phyloP scores from a whole-genome alignment of 2,797 vertebrate species.

The Anas georgica region DNA sequence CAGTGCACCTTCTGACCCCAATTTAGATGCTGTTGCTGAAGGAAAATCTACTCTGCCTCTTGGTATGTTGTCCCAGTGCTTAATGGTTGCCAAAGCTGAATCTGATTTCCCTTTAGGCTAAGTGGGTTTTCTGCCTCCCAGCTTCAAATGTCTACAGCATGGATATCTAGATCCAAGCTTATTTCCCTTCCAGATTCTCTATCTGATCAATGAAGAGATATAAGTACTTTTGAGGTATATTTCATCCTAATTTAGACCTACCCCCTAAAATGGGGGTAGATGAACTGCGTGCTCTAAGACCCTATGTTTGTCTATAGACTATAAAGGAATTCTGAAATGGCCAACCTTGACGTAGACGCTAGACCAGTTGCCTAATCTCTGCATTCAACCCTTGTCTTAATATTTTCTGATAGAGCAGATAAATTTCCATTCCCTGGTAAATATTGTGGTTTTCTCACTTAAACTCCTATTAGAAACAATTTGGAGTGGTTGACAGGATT shows the following conservation, averaged over 20 bases:
- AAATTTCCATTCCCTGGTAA: not conserved
- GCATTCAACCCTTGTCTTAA: not conserved
- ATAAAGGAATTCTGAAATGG: not conserved
- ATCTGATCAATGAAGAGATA: not conserved
- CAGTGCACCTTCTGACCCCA: not conserved
- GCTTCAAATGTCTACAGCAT: not conserved
- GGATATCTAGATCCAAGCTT: not conserved
- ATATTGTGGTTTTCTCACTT: not conserved
- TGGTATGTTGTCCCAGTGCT: rapidly evolving
- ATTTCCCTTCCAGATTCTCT: not conserved
- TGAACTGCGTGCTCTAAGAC: not conserved
- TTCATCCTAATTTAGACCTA: not conserved
- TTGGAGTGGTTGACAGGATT: not conserved
- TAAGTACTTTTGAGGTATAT: not conserved
- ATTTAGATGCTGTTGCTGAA: not conserved
- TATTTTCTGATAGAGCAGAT: not conserved
- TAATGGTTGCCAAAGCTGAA: not conserved
- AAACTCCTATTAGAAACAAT: not conserved
- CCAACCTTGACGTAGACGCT: not conserved
- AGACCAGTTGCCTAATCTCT: not conserved
- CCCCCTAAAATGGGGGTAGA: not conserved
- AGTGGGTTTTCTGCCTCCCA: not conserved
- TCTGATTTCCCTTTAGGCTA: not conserved
- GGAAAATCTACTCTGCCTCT: not conserved
- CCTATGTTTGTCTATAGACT: not conserved